phyloP scores from a whole-genome alignment of 2,113 vertebrate genomes.

The Chamaea fasciata region DNA sequence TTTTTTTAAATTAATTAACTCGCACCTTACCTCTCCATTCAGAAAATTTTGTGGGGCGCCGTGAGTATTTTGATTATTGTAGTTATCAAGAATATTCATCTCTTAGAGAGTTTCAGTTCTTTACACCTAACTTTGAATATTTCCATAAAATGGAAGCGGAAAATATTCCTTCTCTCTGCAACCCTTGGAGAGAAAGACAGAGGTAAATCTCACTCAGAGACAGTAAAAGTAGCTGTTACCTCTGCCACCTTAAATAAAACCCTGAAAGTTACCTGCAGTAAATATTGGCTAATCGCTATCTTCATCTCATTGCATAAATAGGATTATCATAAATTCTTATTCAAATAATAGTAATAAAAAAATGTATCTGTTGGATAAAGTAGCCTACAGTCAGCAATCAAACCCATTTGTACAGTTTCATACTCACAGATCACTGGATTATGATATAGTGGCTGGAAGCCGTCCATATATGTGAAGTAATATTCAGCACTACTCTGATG shows the following conservation, averaged over 20 bases:
- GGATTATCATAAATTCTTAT: neutral
- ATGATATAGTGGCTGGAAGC: neutral
- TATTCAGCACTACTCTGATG: neutral
- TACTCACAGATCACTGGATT: neutral
- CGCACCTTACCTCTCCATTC: neutral
- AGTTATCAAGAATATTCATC: neutral
- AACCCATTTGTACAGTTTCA: neutral
- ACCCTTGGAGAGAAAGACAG: neutral
- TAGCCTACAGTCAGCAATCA: neutral
- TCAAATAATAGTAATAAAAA: neutral
- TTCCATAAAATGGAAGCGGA: neutral
- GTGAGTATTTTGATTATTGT: neutral
- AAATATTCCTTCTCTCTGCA: neutral
- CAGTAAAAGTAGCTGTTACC: neutral
- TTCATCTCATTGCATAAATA: neutral
- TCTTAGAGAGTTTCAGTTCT: neutral
- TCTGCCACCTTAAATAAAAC: neutral
- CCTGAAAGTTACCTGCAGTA: neutral
- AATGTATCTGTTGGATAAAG: neutral
- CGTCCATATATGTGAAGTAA: neutral
- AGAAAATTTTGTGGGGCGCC: neutral
- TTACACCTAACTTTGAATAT: neutral
- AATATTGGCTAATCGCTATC: neutral
- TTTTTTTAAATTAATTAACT: neutral
- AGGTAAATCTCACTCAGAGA: neutral